Evolutionary conservation across 2,888 invertebrate species (phyloP).

Genomic region (Isoperla grammatica): DNA sequence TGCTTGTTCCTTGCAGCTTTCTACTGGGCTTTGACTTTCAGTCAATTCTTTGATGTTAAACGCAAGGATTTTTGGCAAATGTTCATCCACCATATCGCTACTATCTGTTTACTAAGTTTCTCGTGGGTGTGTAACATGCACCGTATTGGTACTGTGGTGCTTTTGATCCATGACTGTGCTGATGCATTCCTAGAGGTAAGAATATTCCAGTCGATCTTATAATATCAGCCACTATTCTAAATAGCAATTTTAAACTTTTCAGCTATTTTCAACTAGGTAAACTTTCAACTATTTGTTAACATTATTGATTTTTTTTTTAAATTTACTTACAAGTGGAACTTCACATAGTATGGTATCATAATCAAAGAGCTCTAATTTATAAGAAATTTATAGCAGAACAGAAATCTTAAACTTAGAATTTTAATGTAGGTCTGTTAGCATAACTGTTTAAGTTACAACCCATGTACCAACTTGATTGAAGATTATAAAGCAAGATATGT

Average conservation of each 20-base stretch:
- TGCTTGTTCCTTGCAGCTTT: constrained; percentile 53
- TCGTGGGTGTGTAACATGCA: constrained; percentile 95
- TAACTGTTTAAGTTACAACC: too few species aligned
- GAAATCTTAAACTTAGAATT: too few species aligned
- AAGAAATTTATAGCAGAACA: too few species aligned
- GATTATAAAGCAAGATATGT: too few species aligned
- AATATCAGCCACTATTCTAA: too few species aligned
- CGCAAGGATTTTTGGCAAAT: constrained; percentile 97
- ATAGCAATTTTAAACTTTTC: too few species aligned
- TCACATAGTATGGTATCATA: too few species aligned
- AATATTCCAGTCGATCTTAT: constrained; percentile 26
- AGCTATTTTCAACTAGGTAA: too few species aligned
- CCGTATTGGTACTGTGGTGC: constrained; percentile 83
- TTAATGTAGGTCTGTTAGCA: too few species aligned
- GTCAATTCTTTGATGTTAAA: constrained; percentile 90
- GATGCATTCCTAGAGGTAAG: constrained; percentile 82
- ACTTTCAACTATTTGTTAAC: background rate
- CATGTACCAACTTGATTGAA: too few species aligned
- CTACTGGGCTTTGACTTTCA: constrained; percentile 90
- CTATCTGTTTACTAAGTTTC: constrained; percentile 81
- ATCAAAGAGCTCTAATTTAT: too few species aligned
- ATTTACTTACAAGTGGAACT: too few species aligned
- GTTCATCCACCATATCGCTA: constrained; percentile 95
- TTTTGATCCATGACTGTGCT: constrained; percentile 81
- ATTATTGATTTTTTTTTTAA: constrained; percentile 1